A percentile compares a stretch with the other conserved stretches of the same genome.
phyloP scores from a whole-genome alignment of 2,888 invertebrate species.

The Branchinecta sandiegonensis region DNA sequence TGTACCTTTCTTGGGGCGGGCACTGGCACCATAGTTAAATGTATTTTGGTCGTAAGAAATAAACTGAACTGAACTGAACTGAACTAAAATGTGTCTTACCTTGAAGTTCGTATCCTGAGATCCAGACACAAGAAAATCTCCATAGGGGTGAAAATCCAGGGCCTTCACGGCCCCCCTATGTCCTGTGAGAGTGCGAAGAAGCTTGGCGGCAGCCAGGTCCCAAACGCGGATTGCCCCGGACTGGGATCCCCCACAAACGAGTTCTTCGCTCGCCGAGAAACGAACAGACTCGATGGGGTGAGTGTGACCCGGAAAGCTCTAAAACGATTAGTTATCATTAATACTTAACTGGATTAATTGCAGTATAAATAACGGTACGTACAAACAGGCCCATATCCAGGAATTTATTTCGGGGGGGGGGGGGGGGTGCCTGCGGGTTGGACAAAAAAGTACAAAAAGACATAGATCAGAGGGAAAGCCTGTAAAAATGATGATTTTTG shows the following conservation, averaged over 20 bases:
- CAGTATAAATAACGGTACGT: too few relatives aligned
- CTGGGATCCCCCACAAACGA: conserved; percentile 80
- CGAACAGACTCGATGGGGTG: conserved; percentile 87
- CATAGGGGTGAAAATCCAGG: conserved; percentile 91
- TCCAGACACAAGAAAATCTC: conserved; percentile 82
- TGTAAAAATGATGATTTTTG: too few relatives aligned
- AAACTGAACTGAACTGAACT: too few relatives aligned
- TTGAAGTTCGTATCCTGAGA: conserved; percentile 81
- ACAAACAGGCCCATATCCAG: too few relatives aligned
- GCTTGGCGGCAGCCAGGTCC: conserved; percentile 87
- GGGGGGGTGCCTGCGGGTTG: too few relatives aligned
- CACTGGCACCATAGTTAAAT: too few relatives aligned
- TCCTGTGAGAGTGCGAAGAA: conserved; percentile 75
- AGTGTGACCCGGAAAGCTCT: conserved; percentile 85
- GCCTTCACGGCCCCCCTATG: conserved; percentile 70
- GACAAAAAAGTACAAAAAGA: too few relatives aligned
- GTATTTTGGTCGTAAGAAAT: too few relatives aligned
- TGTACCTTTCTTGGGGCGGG: too few relatives aligned
- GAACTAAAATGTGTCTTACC: conserved; percentile 31
- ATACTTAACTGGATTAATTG: not conserved
- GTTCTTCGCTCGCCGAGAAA: conserved; percentile 85
- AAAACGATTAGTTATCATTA: conserved; percentile 31
- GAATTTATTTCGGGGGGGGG: too few relatives aligned
- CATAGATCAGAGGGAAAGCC: too few relatives aligned
- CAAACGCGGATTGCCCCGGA: conserved; percentile 38